Percentiles rank a stretch among this genome's conserved stretches.
These are phyloP conservation scores for Bombus turneri DNA, from an alignment of 1,140 invertebrate species.

Conservation along the genomic window DNA sequence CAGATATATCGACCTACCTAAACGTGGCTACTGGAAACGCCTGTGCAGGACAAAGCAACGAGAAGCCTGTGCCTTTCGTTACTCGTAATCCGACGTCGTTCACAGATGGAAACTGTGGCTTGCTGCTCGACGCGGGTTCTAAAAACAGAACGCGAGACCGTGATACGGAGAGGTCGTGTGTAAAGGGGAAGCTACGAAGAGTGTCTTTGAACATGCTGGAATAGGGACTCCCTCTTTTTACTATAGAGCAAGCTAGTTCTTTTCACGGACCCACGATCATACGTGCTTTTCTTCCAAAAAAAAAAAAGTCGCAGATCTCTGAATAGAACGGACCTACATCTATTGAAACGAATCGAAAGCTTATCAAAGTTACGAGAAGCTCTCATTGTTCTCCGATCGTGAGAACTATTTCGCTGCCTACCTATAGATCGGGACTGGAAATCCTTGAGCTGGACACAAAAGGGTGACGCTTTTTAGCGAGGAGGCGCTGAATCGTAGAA, in stretches of 20 bases:
- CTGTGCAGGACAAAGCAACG: conserved; percentile 85
- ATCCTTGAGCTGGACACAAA: conserved; percentile 85
- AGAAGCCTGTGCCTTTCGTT: conserved; percentile 80
- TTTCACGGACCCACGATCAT: neutral
- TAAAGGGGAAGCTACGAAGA: conserved; percentile 33
- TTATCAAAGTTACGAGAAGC: neutral
- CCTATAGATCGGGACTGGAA: conserved; percentile 84
- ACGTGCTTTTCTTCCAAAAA: neutral
- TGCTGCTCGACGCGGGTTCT: conserved; percentile 76
- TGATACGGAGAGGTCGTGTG: conserved; percentile 33
- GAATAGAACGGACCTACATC: neutral
- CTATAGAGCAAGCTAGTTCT: neutral
- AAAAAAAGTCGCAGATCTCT: neutral
- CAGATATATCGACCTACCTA: conserved; percentile 81
- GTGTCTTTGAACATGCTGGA: conserved; percentile 81
- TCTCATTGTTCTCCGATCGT: neutral
- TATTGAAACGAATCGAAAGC: neutral
- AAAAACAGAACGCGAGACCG: conserved; percentile 65
- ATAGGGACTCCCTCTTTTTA: conserved; percentile 85
- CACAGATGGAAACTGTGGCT: conserved; percentile 74
- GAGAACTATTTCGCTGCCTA: conserved; percentile 64
- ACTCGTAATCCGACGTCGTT: conserved; percentile 74
- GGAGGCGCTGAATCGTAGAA: conserved; percentile 74
- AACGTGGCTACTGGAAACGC: conserved; percentile 86
- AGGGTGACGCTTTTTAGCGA: conserved; percentile 79